Conservation (phyloP, 2,888 invertebrate genomes). For the Ectemnius lituratus region DNA sequence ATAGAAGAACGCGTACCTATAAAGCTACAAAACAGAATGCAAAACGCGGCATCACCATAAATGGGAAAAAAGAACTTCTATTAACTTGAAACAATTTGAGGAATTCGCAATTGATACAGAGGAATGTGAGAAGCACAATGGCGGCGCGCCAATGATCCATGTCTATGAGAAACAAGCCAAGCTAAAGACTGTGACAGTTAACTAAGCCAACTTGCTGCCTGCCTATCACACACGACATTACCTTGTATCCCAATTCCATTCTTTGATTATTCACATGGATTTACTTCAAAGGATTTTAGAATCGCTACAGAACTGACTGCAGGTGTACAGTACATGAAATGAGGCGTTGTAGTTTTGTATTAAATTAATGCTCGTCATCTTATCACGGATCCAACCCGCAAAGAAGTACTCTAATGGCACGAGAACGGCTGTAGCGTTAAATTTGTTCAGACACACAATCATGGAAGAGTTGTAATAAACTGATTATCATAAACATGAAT, state of each 20-base stretch:
- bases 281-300: constrained; percentile 57
- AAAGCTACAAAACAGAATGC: constrained; percentile 54
- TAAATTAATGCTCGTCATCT: constrained; percentile 64
- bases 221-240: constrained; percentile 72
- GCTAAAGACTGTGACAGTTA: constrained; percentile 73
- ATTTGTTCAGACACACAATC: constrained; percentile 69
- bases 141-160: constrained; percentile 56
- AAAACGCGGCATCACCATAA: constrained; percentile 53
- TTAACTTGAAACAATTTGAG: constrained; percentile 55
- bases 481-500: constrained; percentile 67
- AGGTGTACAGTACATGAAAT: constrained; percentile 66
- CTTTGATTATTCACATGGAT: constrained; percentile 67
- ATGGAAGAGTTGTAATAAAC: constrained; percentile 73
- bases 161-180: constrained; percentile 61
- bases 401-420: constrained; percentile 57
- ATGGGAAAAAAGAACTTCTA: constrained; percentile 36
- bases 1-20: constrained; percentile 50
- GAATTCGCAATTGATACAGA: constrained; percentile 50
- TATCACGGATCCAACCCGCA: constrained; percentile 56
- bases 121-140: constrained; percentile 52
- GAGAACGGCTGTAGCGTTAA: constrained; percentile 67
- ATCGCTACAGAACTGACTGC: constrained; percentile 60
- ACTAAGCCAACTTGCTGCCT: constrained; percentile 77
- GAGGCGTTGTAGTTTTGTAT: constrained; percentile 63
- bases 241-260: constrained; percentile 65